phyloP scores from a whole-genome alignment of 2,888 invertebrate genomes.

The Frankliniella intonsa region DNA sequence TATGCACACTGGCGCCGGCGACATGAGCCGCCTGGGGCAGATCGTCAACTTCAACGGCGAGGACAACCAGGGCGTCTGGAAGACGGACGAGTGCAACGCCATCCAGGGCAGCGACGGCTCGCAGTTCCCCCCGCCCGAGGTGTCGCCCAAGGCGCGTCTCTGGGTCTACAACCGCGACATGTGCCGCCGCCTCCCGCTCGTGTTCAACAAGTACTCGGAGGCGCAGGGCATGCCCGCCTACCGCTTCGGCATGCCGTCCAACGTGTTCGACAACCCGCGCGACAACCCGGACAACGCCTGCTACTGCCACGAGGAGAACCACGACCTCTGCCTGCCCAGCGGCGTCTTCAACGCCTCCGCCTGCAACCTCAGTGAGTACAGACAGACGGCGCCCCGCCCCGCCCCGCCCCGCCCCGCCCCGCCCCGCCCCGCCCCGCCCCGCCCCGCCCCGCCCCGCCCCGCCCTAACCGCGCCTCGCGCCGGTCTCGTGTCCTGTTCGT shows the following conservation, averaged over 20 bases:
- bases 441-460: too few relatives aligned
- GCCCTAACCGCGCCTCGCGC: too few relatives aligned
- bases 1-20: slow-evolving; percentile 61
- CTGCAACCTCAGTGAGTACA: slow-evolving; percentile 36
- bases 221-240: slow-evolving; percentile 51
- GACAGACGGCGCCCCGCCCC: too few relatives aligned
- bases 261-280: slow-evolving; percentile 56
- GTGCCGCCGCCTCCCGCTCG: slow-evolving; percentile 61
- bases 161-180: slow-evolving; percentile 62
- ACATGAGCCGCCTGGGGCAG: slow-evolving; percentile 57
- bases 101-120: slow-evolving; percentile 65
- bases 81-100: slow-evolving; percentile 63
- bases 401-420: too few relatives aligned
- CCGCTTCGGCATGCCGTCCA: slow-evolving; percentile 59
- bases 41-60: slow-evolving; percentile 60
- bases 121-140: slow-evolving; percentile 60
- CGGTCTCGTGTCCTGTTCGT: too few relatives aligned
- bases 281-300: slow-evolving; percentile 55
- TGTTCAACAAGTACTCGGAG: slow-evolving; percentile 57
- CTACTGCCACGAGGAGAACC: slow-evolving; percentile 57
- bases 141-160: slow-evolving; percentile 47
- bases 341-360: slow-evolving; percentile 38
- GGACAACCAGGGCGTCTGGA: slow-evolving; percentile 55
- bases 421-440: too few relatives aligned
- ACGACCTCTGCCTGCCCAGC: slow-evolving; percentile 43